These are phyloP conservation scores for Lysiphlebus fabarum DNA, from an alignment of 1,140 invertebrate genomes.

Conservation along the genomic window DNA sequence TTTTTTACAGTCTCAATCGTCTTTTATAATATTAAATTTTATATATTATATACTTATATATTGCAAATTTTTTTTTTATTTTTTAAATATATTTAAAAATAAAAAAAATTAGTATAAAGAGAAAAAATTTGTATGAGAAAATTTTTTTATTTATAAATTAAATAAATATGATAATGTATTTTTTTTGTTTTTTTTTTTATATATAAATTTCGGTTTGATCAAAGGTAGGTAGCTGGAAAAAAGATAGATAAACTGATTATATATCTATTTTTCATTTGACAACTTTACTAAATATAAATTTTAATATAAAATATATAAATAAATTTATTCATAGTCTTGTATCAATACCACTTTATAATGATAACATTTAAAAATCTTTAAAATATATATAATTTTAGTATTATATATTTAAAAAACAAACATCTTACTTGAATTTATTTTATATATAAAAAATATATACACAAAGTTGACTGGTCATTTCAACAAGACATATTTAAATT, in stretches of 20 bases:
- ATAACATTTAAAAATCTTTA: no score
- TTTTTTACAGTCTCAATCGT: constrained; percentile 1
- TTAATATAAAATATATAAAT: not conserved
- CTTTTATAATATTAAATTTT: constrained; percentile 3
- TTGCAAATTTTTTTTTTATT: not conserved
- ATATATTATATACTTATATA: no score
- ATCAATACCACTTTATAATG: no score
- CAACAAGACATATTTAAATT: no score
- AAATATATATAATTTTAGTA: no score
- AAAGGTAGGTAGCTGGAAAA: not conserved
- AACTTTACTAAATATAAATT: constrained; percentile 6
- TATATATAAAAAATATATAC: no score
- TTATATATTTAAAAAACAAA: constrained; percentile 18
- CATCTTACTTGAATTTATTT: not conserved
- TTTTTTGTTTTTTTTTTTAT: no score
- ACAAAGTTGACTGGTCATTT: no score
- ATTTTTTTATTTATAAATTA: no score
- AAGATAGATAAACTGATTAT: not conserved
- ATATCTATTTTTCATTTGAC: constrained; percentile 13
- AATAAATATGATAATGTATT: no score
- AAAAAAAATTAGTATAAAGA: not conserved
- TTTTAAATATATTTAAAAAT: not conserved
- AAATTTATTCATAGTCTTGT: not conserved
- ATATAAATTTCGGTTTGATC: not conserved
- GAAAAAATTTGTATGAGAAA: not conserved